phyloP scores from a whole-genome alignment of 2,888 invertebrate species.

The Entomobrya multifasciata region DNA sequence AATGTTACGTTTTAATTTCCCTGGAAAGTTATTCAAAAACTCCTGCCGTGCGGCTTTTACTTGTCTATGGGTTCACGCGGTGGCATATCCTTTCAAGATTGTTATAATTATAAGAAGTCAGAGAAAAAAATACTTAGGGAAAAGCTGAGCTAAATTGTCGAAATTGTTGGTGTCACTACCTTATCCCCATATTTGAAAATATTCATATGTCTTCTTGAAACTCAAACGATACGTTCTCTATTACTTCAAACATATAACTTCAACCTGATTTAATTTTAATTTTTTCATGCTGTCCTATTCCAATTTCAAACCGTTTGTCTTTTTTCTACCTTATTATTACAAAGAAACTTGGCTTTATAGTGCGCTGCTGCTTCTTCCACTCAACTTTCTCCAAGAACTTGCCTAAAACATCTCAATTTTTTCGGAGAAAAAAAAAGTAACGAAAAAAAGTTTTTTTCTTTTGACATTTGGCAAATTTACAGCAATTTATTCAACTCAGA shows the following conservation, averaged over 20 bases:
- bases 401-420: conserved; percentile 53
- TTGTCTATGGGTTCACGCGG: background rate
- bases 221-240: no score
- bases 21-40: conserved; percentile 41
- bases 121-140: no score
- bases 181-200: no score
- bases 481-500: conserved; percentile 69
- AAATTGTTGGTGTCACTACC: conserved; percentile 49
- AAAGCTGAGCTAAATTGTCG: no score
- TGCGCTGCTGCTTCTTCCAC: background rate
- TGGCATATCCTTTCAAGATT: no score
- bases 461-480: conserved; percentile 73
- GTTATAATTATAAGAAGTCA: no score
- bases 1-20: conserved; percentile 57
- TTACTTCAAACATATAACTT: no score
- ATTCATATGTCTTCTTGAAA: no score
- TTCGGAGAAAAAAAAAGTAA: conserved; percentile 37
- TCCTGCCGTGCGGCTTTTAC: background rate
- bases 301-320: conserved; percentile 46
- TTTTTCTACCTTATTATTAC: conserved; percentile 42
- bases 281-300: background rate
- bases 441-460: conserved; percentile 65
- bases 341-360: conserved; percentile 41
- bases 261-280: conserved; percentile 35
- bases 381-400: no score